A percentile compares a stretch with the other conserved stretches of the same genome.
Conservation (phyloP, 2,888 invertebrate genomes). For the Dorcus hopei region DNA sequence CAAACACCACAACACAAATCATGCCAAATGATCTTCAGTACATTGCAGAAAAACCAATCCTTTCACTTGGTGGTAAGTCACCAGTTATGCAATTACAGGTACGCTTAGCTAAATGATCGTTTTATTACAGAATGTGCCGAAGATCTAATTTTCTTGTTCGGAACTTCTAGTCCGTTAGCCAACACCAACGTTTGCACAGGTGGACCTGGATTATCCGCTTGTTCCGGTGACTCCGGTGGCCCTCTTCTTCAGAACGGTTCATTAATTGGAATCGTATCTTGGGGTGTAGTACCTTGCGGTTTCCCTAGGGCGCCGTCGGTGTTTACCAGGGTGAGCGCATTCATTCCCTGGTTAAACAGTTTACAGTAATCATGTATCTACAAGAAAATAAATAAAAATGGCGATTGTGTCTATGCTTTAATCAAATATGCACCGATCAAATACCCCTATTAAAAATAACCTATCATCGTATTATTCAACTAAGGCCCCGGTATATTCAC, state of each 20-base stretch:
- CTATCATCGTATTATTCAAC: too few relatives aligned
- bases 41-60: slow-evolving; percentile 31
- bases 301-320: slow-evolving; percentile 53
- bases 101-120: slow-evolving; percentile 15
- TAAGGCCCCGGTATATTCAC: too few relatives aligned
- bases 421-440: too few relatives aligned
- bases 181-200: slow-evolving; percentile 54
- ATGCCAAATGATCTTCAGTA: slow-evolving; percentile 51
- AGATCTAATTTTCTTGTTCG: slow-evolving; percentile 43
- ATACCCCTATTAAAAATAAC: too few relatives aligned
- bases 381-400: too few relatives aligned
- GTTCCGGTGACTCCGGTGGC: slow-evolving; percentile 57
- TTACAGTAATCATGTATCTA: not conserved
- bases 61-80: slow-evolving; percentile 5
- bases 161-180: slow-evolving; percentile 45
- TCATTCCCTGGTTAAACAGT: slow-evolving; percentile 49
- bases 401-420: too few relatives aligned
- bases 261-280: slow-evolving; percentile 54
- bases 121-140: slow-evolving; percentile 47
- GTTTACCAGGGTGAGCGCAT: slow-evolving; percentile 52
- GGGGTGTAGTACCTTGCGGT: slow-evolving; percentile 55
- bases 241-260: slow-evolving; percentile 46
- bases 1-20: slow-evolving; percentile 32
- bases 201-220: slow-evolving; percentile 48
- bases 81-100: too few relatives aligned